phyloP scores from a whole-genome alignment of 2,888 invertebrate genomes.

The Nephrotoma guestfalica region DNA sequence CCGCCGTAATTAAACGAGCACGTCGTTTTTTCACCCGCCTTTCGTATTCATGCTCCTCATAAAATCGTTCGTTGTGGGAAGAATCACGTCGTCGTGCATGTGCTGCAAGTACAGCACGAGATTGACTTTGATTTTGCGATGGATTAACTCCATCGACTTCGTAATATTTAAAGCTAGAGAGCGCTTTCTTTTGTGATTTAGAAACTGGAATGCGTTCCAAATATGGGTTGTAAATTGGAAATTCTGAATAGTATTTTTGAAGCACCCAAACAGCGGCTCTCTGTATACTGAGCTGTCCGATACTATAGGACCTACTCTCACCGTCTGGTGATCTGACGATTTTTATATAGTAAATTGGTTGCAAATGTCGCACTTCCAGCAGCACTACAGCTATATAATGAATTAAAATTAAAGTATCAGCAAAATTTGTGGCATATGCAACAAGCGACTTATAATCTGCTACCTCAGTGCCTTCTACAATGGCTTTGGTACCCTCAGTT shows the following conservation, averaged over 20 bases:
- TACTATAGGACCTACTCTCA: slow-evolving; percentile 71
- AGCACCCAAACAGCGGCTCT: slow-evolving; percentile 89
- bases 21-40: slow-evolving; percentile 79
- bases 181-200: slow-evolving; percentile 61
- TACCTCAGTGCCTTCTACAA: slow-evolving; percentile 64
- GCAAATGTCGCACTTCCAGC: slow-evolving; percentile 83
- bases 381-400: slow-evolving; percentile 88
- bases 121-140: slow-evolving; percentile 53
- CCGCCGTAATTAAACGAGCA: slow-evolving; percentile 80
- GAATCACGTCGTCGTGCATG: slow-evolving; percentile 75
- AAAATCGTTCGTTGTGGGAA: slow-evolving; percentile 93
- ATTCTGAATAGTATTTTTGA: slow-evolving; percentile 91
- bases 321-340: slow-evolving; percentile 94
- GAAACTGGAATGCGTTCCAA: slow-evolving; percentile 80
- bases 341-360: slow-evolving; percentile 78
- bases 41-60: slow-evolving; percentile 96
- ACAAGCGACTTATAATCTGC: slow-evolving; percentile 80
- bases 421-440: slow-evolving; percentile 80
- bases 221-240: slow-evolving; percentile 93
- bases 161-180: slow-evolving; percentile 88
- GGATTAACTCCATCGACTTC: slow-evolving; percentile 79
- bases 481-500: slow-evolving; percentile 64
- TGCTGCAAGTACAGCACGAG: slow-evolving; percentile 52
- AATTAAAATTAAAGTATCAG: slow-evolving; percentile 87
- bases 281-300: slow-evolving; percentile 86